Percentiles rank a stretch among this genome's conserved stretches.
Conservation (phyloP, 2,888 invertebrate species). For the Pseudococcus longispinus region DNA sequence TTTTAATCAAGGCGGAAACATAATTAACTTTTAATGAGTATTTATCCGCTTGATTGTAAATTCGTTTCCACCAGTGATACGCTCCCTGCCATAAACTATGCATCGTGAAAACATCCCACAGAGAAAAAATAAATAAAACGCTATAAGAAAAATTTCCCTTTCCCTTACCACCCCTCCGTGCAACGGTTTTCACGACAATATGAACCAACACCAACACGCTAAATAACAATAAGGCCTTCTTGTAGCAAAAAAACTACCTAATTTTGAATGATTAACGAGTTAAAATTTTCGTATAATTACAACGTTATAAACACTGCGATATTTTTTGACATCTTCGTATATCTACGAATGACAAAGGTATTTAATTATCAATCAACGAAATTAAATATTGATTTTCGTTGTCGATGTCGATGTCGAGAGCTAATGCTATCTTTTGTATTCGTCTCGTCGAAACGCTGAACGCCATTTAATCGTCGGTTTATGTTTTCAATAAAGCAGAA, state of each 20-base stretch:
- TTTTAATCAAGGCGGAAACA: constrained; percentile 36
- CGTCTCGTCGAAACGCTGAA: neutral
- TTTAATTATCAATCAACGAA: constrained; percentile 20
- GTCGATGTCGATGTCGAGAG: neutral
- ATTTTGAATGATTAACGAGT: constrained; percentile 24
- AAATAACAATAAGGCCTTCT: neutral
- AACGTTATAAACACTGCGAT: neutral
- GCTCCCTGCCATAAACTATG: neutral
- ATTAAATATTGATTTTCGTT: constrained; percentile 12
- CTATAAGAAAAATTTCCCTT: neutral
- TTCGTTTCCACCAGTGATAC: constrained; percentile 15
- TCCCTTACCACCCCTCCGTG: neutral
- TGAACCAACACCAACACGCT: neutral
- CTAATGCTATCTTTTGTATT: neutral
- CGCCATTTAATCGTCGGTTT: neutral
- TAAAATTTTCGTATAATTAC: neutral
- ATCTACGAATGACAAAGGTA: constrained; percentile 7
- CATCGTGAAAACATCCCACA: neutral
- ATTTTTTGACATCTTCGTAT: constrained; percentile 33
- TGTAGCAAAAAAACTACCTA: neutral
- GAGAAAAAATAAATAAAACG: neutral
- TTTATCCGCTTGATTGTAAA: constrained; percentile 34
- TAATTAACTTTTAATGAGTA: constrained; percentile 40
- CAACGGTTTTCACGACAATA: neutral
- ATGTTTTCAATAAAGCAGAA: neutral